Percentiles rank a stretch among this genome's conserved stretches.
These are phyloP conservation scores for Lasioglossum oenotherae DNA, from an alignment of 2,888 invertebrate species.

Conservation along the genomic window DNA sequence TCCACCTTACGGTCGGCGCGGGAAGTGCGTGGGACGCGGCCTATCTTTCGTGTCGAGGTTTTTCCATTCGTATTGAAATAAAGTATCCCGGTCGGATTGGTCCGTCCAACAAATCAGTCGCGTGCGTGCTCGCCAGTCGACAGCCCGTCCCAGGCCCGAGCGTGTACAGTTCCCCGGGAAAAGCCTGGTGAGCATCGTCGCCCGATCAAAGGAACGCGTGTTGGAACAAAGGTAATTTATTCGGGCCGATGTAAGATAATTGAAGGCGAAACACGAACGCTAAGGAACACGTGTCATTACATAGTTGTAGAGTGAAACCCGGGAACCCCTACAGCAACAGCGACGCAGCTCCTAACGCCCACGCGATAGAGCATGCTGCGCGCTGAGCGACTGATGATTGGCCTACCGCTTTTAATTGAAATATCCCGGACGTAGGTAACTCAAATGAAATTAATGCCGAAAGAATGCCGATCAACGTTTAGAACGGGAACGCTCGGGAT, in stretches of 20 bases:
- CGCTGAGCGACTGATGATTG: slow-evolving; percentile 75
- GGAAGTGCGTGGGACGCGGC: not conserved
- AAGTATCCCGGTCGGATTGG: not conserved
- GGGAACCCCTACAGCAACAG: slow-evolving; percentile 54
- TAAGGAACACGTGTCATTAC: slow-evolving; percentile 44
- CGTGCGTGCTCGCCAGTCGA: slow-evolving; percentile 34
- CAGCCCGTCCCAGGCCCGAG: slow-evolving; percentile 6
- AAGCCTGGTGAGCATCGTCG: slow-evolving; percentile 13
- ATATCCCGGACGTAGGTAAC: slow-evolving; percentile 71
- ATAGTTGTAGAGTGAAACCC: slow-evolving; percentile 44
- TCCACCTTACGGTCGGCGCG: not conserved
- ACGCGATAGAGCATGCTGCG: slow-evolving; percentile 67
- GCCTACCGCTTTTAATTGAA: slow-evolving; percentile 71
- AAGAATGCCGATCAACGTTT: slow-evolving; percentile 34
- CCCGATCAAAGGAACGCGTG: slow-evolving; percentile 12
- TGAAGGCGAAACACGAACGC: slow-evolving; percentile 45
- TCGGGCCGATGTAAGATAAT: slow-evolving; percentile 48
- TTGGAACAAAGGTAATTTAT: slow-evolving; percentile 39
- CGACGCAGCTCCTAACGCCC: slow-evolving; percentile 59
- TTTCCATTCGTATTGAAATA: not conserved
- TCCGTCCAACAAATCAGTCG: slow-evolving; percentile 28
- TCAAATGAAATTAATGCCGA: slow-evolving; percentile 59
- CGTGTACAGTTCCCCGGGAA: slow-evolving; percentile 16
- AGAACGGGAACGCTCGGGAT: not conserved
- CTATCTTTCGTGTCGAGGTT: not conserved